Percentiles rank a stretch among this genome's conserved stretches.
Conservation (phyloP, 2,113 vertebrate genomes). For the Ageneiosus marmoratus region DNA sequence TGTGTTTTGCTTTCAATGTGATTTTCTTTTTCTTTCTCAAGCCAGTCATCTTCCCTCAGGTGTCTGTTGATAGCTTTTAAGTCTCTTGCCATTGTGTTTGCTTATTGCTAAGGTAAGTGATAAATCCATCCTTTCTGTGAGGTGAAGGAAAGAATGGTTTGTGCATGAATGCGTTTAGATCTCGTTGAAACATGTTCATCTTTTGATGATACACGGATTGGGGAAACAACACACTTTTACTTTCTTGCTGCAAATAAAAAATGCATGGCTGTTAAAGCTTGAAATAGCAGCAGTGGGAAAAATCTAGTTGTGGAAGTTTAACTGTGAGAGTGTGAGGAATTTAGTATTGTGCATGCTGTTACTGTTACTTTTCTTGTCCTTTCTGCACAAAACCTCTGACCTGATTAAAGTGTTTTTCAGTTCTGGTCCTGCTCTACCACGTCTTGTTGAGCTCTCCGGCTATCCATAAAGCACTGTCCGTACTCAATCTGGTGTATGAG, state of each 20-base stretch:
- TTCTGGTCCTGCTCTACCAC: background rate
- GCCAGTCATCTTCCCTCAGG: constrained; percentile 34
- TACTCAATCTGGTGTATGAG: background rate
- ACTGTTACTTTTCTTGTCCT: background rate
- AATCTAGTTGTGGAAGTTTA: background rate
- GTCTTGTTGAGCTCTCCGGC: background rate
- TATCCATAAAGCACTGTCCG: background rate
- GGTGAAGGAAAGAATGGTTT: constrained; percentile 29
- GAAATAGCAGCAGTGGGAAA: background rate
- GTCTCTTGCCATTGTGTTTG: constrained; percentile 19
- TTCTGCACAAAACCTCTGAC: constrained; percentile 9
- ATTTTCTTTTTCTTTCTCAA: background rate
- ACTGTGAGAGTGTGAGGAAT: too few species aligned
- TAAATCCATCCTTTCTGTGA: constrained; percentile 22
- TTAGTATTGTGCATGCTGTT: constrained; percentile 1
- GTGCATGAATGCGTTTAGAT: constrained; percentile 40
- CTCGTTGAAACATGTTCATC: constrained; percentile 22
- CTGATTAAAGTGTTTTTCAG: constrained; percentile 1
- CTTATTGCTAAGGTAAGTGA: constrained; percentile 48
- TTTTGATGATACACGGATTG: constrained; percentile 2
- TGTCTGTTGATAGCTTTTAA: constrained; percentile 26
- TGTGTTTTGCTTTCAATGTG: constrained; percentile 44
- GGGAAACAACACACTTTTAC: background rate
- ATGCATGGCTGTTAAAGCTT: constrained; percentile 4
- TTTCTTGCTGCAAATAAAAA: constrained; percentile 2